Percentiles rank a stretch among this genome's conserved stretches.
Evolutionary conservation across 2,888 invertebrate species (phyloP).

Genomic region (Cheilosia vernalis): DNA sequence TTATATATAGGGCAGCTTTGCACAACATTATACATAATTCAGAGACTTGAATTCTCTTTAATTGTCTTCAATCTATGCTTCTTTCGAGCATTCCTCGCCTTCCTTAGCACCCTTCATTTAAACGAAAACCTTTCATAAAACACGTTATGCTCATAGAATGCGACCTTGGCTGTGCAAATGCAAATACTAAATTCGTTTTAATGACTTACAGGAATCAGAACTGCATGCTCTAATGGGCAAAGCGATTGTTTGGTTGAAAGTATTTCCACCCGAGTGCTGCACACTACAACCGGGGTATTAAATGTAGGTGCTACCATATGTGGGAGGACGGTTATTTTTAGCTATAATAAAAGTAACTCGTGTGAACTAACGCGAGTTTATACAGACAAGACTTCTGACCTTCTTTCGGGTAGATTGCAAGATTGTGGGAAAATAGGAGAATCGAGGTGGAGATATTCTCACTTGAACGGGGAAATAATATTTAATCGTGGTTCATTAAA

Average conservation of each 20-base stretch:
- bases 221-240: conserved; percentile 1
- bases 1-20: conserved; percentile 2
- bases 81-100: background rate
- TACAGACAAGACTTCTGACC: conserved; percentile 53
- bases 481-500: conserved; percentile 13
- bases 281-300: background rate
- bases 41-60: background rate
- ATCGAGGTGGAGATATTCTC: conserved; percentile 7
- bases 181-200: conserved; percentile 48
- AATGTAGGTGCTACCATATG: conserved; percentile 59
- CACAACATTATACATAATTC: background rate
- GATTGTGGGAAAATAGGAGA: conserved; percentile 63
- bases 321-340: conserved; percentile 48
- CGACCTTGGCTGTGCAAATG: conserved; percentile 31
- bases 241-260: conserved; percentile 33
- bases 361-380: conserved; percentile 55
- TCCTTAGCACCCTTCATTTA: background rate
- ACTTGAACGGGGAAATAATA: conserved; percentile 4
- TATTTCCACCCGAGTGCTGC: background rate
- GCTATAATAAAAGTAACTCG: conserved; percentile 41
- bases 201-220: conserved; percentile 35
- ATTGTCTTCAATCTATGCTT: background rate
- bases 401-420: conserved; percentile 59
- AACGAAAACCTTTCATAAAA: background rate
- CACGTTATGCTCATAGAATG: conserved; percentile 1